These are phyloP conservation scores for Hemichromis elongatus DNA, from an alignment of 2,113 vertebrate genomes.

Conservation along the genomic window DNA sequence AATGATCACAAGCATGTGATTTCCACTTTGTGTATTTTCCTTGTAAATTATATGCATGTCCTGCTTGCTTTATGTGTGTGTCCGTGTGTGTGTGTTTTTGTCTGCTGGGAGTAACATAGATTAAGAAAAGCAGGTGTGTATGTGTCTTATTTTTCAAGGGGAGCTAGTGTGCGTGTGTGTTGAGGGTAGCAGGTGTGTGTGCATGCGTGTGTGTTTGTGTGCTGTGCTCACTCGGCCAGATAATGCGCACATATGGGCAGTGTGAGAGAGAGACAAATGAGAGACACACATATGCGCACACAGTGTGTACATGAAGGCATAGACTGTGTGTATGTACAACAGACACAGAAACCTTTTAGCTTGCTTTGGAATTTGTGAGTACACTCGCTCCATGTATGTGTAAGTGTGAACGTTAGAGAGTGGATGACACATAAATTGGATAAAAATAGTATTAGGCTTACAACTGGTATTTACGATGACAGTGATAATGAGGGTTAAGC, in stretches of 20 bases:
- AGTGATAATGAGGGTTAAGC: conserved; percentile 22
- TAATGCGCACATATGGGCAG: conserved; percentile 51
- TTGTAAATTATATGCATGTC: not conserved
- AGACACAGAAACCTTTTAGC: not conserved
- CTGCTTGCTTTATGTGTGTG: not conserved
- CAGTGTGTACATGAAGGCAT: not conserved
- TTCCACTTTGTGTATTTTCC: not conserved
- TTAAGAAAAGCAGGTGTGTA: conserved; percentile 27
- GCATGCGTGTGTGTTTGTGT: not conserved
- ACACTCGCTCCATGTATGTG: not conserved
- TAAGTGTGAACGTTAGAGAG: not conserved
- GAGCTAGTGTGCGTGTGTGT: not conserved
- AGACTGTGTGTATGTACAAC: not conserved
- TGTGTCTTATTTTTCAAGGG: not conserved
- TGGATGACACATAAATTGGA: conserved; percentile 32
- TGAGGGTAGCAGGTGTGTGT: not conserved
- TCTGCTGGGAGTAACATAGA: conserved; percentile 11
- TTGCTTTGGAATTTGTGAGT: not conserved
- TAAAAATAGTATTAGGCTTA: conserved; percentile 35
- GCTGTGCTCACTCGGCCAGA: conserved; percentile 25
- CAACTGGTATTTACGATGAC: conserved; percentile 25
- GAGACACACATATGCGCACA: not conserved
- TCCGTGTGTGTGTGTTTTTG: not conserved
- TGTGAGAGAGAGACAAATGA: conserved; percentile 10
- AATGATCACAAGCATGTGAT: not conserved